phyloP scores from a whole-genome alignment of 2,888 invertebrate genomes.

The Amphipoea oculea region DNA sequence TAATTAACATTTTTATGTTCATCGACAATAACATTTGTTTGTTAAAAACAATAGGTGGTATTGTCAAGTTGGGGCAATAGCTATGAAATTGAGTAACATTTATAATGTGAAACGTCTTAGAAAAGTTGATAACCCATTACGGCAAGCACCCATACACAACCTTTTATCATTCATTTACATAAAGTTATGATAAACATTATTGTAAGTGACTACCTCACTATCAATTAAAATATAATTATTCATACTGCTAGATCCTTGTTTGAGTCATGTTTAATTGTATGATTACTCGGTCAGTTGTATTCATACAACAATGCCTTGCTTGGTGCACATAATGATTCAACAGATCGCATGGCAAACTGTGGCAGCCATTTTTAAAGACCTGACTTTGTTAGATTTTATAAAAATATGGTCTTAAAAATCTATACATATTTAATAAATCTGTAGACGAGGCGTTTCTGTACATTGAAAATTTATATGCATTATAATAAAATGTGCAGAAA shows the following conservation, averaged over 20 bases:
- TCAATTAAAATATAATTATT: slow-evolving; percentile 6
- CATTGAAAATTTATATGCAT: no score
- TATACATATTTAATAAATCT: no score
- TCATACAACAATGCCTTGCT: neutral
- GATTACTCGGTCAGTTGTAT: neutral
- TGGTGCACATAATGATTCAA: neutral
- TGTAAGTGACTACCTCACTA: neutral
- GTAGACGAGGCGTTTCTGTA: no score
- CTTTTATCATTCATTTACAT: slow-evolving; percentile 5
- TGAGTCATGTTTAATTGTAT: slow-evolving; percentile 11
- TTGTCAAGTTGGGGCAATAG: neutral
- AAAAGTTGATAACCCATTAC: slow-evolving; percentile 6
- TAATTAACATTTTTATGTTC: neutral
- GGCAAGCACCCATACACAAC: neutral
- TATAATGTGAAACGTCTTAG: neutral
- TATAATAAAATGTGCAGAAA: neutral
- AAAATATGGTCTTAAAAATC: no score
- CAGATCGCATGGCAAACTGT: neutral
- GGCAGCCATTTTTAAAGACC: neutral
- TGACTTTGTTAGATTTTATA: neutral
- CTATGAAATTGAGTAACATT: neutral
- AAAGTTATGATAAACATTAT: neutral
- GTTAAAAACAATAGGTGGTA: neutral
- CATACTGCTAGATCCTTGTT: neutral
- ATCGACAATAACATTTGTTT: neutral